Conservation (phyloP, 1,140 invertebrate genomes). For the Brachionus asplanchnoidis region DNA sequence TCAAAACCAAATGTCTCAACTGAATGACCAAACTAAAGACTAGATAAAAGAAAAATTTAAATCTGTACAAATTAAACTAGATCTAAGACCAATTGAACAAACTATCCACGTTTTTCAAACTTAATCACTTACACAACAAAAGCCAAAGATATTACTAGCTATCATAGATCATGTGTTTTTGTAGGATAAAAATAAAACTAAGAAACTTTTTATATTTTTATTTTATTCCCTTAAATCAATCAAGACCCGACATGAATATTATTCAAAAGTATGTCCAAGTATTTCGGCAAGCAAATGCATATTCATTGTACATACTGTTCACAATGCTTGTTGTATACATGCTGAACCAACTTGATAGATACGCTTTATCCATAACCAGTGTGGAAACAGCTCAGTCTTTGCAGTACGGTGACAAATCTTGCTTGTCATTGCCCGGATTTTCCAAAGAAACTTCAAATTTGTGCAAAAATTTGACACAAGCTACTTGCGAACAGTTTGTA, state of each 20-base stretch:
- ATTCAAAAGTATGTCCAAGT: constrained; percentile 34
- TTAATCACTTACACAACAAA: not conserved
- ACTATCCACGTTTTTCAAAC: not conserved
- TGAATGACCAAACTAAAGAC: not conserved
- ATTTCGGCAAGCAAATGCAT: constrained; percentile 43
- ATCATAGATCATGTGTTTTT: not conserved
- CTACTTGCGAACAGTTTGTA: constrained; percentile 41
- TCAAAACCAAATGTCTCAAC: too few relatives aligned
- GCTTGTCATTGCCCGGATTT: constrained; percentile 61
- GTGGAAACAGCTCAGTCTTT: constrained; percentile 59
- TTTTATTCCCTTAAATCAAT: not conserved
- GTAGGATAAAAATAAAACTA: not conserved
- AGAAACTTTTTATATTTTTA: not conserved
- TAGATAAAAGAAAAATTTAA: not conserved
- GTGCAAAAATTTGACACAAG: constrained; percentile 41
- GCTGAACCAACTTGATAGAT: constrained; percentile 57
- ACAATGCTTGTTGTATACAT: constrained; percentile 55
- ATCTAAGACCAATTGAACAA: not conserved
- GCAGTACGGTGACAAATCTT: constrained; percentile 79
- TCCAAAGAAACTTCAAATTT: not conserved
- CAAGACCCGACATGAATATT: constrained; percentile 10
- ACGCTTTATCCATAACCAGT: constrained; percentile 55
- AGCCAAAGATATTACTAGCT: not conserved
- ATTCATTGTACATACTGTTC: constrained; percentile 54
- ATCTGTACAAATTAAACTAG: not conserved